Evolutionary conservation across 92 coral and sea anemone genomes (phyloP), one percentile per base, ranked within the genome.

Genomic region (Porites lobata): DNA sequence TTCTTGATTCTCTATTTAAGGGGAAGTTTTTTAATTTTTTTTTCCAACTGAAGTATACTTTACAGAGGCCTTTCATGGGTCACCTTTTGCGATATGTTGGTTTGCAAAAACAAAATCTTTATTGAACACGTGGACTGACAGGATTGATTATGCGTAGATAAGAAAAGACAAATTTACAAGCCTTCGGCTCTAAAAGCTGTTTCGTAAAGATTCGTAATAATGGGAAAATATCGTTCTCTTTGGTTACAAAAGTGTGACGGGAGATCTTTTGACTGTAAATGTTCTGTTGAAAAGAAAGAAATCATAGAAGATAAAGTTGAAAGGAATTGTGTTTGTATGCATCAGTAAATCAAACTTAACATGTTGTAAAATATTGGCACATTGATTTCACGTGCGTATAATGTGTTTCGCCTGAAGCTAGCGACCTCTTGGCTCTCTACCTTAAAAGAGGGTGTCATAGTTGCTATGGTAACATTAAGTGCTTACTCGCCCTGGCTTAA

Each of bases 361-460:
- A 7, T 54, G 51, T 10, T 38, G 63, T 21, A 63, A 66, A 50
- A 21, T 50, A 20, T 21, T 66, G 51, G 50, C 50, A 4, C 18
- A 75, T 51, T 18, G 56, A 14, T 21, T 38, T 29, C 74, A 47
- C 68, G 22, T 10, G 6, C n/a, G 65, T 79, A 38, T 58, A 68
- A 53, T 67, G 65, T 7, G 75, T 68, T 80, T 53, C 66, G 84
- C 75, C 73, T 11, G 63, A 65, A 51, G 84, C 73, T 11, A 20
- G 15, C 15, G 61, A 56, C 72, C 72, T 67, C 21, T 18, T 67
- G 32, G 32, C 72, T 18, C 22, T 51, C 47, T 38, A 38, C 6
- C 15, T 20, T 20, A 18, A 65, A 12, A 32, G 5, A 70, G 8
- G 17, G 52, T 70, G 75, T 32, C 50, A 70, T 10, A 18, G 66